Evolutionary conservation across 1,140 invertebrate species (phyloP).

Genomic region (Chrysomallon squamiferum): DNA sequence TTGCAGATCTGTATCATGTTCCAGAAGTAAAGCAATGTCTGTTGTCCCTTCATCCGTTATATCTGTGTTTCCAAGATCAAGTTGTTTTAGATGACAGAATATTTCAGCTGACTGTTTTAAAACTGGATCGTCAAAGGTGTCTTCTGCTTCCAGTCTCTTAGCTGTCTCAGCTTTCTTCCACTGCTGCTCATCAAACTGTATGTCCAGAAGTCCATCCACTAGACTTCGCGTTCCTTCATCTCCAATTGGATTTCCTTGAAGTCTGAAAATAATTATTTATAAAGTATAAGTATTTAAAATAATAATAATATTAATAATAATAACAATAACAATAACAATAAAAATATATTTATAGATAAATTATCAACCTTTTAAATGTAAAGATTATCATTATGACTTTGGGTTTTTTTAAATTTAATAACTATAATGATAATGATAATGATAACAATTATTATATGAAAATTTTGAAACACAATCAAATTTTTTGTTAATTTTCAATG

Average conservation of each 20-base stretch:
- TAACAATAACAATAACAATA: too few relatives aligned
- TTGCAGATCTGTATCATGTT: constrained; percentile 29
- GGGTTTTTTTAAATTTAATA: too few relatives aligned
- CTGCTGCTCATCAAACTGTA: constrained; percentile 15
- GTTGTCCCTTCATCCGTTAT: constrained; percentile 27
- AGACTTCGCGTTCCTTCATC: constrained; percentile 29
- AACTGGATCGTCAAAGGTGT: background rate
- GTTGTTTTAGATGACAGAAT: constrained; percentile 27
- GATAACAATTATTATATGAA: too few relatives aligned
- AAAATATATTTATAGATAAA: too few relatives aligned
- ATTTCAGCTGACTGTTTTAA: background rate
- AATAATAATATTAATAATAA: too few relatives aligned
- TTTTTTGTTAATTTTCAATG: too few relatives aligned
- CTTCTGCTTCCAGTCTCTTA: background rate
- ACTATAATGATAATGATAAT: too few relatives aligned
- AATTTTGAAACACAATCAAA: too few relatives aligned
- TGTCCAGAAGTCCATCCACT: constrained; percentile 22
- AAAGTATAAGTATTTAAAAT: too few relatives aligned
- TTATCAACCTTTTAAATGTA: too few relatives aligned
- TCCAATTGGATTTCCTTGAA: constrained; percentile 35
- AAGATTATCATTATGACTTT: too few relatives aligned
- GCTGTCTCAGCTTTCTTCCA: constrained; percentile 3
- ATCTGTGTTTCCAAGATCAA: constrained; percentile 31
- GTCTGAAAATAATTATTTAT: constrained; percentile 13
- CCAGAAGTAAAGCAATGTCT: constrained; percentile 20